Evolutionary conservation across 2,797 vertebrate genomes (phyloP), one percentile per base, ranked within the genome.

Genomic region (Cryptoblepharus egeriae): DNA sequence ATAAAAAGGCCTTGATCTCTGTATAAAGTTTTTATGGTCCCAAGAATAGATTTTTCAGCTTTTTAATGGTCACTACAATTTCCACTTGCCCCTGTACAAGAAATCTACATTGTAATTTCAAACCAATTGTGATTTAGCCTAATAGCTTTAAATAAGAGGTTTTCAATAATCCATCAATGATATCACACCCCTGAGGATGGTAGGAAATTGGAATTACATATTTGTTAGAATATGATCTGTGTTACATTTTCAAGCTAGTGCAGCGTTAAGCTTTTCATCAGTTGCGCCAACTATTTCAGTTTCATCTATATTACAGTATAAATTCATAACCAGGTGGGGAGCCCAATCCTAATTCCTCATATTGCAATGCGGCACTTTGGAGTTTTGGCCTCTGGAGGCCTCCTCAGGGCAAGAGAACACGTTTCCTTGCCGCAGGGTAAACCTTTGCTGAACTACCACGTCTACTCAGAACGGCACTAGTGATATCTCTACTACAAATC

Each of bases 221-320:
- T 77, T 28, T 71, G 35, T 9, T 42, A 77, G 16, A 26, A 61
- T 52, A 32, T 61, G 72, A 22, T 57, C 42, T 30, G 6, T 13
- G n/a, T 30, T 60, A 63, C 20, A 64, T 13, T 39, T 55, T 75
- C 10, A 1, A 80, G 55, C 20, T n/a, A 55, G 11, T 82, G 4
- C 71, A 81, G 26, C 55, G 80, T 64, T 77, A 77, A 85, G 22
- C 3, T 83, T 85, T 45, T 2, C 26, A 72, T 90, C 81, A 77
- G 63, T 69, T 87, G 76, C 82, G 77, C 70, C 75, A 86, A 26
- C 11, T 57, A 58, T 1, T 69, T 79, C 89, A 63, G 1, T 74
- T 88, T 75, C 2, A 55, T 77, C 10, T 80, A 58, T 81, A 58
- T 81, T 87, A 55, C 37, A 13, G 15, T 8, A 58, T 15, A 84